These are phyloP conservation scores for Enteromius viviparus DNA, from an alignment of 2,797 vertebrate species.

Conservation along the genomic window DNA sequence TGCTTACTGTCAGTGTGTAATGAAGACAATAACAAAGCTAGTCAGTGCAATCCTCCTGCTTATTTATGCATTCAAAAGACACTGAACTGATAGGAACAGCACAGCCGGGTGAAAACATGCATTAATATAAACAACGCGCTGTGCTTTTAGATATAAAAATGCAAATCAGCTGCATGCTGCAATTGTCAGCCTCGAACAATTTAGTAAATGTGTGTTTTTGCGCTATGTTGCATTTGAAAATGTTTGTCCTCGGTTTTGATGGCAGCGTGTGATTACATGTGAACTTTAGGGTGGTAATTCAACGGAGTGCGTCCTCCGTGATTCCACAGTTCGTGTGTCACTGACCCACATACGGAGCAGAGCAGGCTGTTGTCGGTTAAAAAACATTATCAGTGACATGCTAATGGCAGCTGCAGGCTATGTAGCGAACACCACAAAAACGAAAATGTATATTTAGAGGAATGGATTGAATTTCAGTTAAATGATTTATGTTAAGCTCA, in stretches of 20 bases:
- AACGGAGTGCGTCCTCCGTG: conserved; percentile 23
- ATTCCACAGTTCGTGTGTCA: conserved; percentile 36
- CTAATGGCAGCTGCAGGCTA: conserved; percentile 43
- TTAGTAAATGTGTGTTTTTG: conserved; percentile 36
- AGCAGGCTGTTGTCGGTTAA: conserved; percentile 23
- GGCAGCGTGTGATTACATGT: conserved; percentile 30
- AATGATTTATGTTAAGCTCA: conserved; percentile 24
- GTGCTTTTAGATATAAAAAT: conserved; percentile 48
- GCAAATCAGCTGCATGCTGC: conserved; percentile 35
- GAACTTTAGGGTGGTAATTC: conserved; percentile 29
- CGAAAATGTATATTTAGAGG: not conserved
- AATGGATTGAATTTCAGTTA: conserved; percentile 28
- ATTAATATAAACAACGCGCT: conserved; percentile 36
- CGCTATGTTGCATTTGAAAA: conserved; percentile 50
- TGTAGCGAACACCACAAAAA: conserved; percentile 16
- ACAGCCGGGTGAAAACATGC: conserved; percentile 43
- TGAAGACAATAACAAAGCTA: conserved; percentile 52
- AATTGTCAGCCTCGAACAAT: conserved; percentile 39
- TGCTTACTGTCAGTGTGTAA: conserved; percentile 47
- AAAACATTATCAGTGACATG: conserved; percentile 50
- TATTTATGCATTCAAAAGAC: conserved; percentile 58
- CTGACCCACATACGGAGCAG: conserved; percentile 52
- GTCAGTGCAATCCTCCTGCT: conserved; percentile 32
- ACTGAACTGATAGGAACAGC: conserved; percentile 43
- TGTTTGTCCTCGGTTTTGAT: conserved; percentile 15